Percentiles rank a stretch among this genome's conserved stretches.
Conservation (phyloP, 2,113 vertebrate species). For the Alethe castanea region DNA sequence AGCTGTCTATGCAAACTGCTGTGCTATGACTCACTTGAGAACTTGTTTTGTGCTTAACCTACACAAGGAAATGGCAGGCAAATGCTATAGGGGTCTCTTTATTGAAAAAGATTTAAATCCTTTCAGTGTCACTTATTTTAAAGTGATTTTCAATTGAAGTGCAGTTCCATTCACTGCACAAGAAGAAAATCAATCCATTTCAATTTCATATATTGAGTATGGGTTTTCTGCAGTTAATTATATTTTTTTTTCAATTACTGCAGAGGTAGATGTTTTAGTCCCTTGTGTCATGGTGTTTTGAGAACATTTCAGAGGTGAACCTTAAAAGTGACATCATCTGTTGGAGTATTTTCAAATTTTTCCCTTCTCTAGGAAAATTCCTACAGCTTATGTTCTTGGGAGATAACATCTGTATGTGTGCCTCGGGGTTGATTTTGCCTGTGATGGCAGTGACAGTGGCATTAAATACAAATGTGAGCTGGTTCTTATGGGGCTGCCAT, state of each 20-base stretch:
- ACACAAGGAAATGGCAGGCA: background rate
- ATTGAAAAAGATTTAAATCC: background rate
- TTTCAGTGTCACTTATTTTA: background rate
- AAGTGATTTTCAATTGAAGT: slow-evolving; percentile 4
- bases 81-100: background rate
- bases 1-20: background rate
- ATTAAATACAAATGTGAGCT: background rate
- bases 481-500: background rate
- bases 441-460: background rate
- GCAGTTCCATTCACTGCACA: background rate
- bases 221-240: background rate
- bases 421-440: background rate
- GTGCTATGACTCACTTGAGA: background rate
- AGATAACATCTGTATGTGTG: background rate
- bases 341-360: background rate
- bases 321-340: background rate
- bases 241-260: background rate
- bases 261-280: background rate
- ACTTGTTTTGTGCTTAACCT: background rate
- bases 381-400: background rate
- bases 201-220: background rate
- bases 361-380: background rate
- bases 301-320: background rate
- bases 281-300: background rate
- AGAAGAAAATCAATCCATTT: background rate